Percentiles rank a stretch among this genome's conserved stretches.
Evolutionary conservation across 2,113 vertebrate genomes (phyloP).

Genomic region (Murina feae): DNA sequence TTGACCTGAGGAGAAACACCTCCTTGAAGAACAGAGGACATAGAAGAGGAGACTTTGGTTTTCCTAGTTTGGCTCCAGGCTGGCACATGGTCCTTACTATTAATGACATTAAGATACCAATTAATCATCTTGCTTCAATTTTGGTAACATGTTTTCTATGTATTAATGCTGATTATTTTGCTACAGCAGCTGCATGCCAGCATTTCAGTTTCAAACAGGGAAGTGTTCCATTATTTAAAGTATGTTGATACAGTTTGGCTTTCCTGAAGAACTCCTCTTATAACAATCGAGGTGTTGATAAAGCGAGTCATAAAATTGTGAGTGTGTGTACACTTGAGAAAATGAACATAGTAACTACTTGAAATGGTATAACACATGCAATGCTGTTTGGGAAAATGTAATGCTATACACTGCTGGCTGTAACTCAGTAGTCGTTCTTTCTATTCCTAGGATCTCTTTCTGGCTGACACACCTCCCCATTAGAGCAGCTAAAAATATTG

Average conservation of each 20-base stretch:
- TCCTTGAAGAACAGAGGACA: constrained; percentile 11
- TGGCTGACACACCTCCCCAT: background rate
- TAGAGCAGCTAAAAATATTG: constrained; percentile 25
- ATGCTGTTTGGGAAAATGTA: background rate
- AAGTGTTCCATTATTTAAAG: background rate
- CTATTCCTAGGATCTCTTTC: background rate
- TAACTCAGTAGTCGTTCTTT: background rate
- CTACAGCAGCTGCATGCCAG: background rate
- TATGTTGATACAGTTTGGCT: background rate
- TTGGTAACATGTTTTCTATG: background rate
- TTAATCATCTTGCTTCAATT: background rate
- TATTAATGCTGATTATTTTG: background rate
- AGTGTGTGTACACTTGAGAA: background rate
- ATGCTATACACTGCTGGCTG: background rate
- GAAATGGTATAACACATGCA: background rate
- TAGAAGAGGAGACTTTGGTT: background rate
- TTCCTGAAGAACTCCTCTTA: background rate
- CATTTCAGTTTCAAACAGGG: background rate
- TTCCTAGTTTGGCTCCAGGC: background rate
- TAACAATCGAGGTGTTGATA: background rate
- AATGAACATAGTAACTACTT: background rate
- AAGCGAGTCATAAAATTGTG: background rate
- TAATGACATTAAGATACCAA: background rate
- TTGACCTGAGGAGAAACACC: constrained; percentile 9
- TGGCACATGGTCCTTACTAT: background rate